A percentile compares a stretch with the other conserved stretches of the same genome.
Conservation (phyloP, 2,797 vertebrate species). For the Mormyrus hasselquistii region DNA sequence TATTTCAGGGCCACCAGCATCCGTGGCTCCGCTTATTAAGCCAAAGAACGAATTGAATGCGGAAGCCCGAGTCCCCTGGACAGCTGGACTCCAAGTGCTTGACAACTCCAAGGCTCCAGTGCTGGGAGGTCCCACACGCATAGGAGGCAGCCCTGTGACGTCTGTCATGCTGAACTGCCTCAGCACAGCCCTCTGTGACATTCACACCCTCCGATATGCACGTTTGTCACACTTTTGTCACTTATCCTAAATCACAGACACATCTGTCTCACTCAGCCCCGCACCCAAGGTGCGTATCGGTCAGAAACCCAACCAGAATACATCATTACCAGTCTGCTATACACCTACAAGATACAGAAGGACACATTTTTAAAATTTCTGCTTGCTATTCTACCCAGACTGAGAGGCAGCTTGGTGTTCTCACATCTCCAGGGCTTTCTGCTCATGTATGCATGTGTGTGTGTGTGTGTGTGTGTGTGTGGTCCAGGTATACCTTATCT, state of each 20-base stretch:
- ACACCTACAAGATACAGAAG: background rate
- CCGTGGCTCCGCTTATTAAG: background rate
- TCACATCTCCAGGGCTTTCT: background rate
- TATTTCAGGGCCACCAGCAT: background rate
- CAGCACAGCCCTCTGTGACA: background rate
- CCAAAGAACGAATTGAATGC: background rate
- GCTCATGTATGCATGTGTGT: background rate
- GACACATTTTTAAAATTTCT: background rate
- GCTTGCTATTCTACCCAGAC: background rate
- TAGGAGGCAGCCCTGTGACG: background rate
- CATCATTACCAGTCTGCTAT: background rate
- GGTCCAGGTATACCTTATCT: background rate
- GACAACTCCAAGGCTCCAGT: background rate
- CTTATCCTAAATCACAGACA: background rate
- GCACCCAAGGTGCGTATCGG: background rate
- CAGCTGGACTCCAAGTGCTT: background rate
- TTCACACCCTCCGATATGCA: background rate
- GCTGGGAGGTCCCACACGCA: background rate
- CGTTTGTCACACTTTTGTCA: background rate
- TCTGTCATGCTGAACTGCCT: background rate
- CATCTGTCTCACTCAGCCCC: background rate
- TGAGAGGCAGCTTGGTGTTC: background rate
- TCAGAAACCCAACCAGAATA: background rate
- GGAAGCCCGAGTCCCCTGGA: background rate
- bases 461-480: background rate